phyloP scores from a whole-genome alignment of 2,888 invertebrate genomes.

The Punctoribates punctum region DNA sequence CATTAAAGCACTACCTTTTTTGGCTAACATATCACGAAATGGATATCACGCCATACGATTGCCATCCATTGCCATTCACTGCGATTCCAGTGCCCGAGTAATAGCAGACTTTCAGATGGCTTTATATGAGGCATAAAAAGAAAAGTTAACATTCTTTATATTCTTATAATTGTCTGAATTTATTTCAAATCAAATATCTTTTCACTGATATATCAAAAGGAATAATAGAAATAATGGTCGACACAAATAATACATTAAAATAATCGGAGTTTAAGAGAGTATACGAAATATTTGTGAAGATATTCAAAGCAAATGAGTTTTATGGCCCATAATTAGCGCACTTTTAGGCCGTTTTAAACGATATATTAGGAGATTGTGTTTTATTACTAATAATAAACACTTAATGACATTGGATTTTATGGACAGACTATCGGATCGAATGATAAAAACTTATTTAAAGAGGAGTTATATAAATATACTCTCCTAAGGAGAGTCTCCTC shows the following conservation, averaged over 20 bases:
- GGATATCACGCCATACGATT: neutral
- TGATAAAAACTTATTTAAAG: neutral
- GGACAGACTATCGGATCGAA: neutral
- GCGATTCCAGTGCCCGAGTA: neutral
- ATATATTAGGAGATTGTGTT: too few relatives aligned
- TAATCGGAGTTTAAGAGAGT: too few relatives aligned
- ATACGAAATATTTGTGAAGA: too few relatives aligned
- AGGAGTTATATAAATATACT: conserved; percentile 8
- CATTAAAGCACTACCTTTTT: neutral
- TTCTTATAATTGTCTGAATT: neutral
- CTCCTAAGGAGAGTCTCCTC: too few relatives aligned
- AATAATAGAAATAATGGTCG: too few relatives aligned
- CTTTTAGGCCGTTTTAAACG: too few relatives aligned
- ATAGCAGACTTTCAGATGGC: neutral
- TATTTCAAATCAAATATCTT: too few relatives aligned
- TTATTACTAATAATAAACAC: neutral
- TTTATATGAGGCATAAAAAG: neutral
- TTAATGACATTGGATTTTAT: conserved; percentile 6
- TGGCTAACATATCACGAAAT: conserved; percentile 12
- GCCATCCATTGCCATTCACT: neutral
- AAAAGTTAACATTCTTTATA: neutral
- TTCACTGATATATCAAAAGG: too few relatives aligned
- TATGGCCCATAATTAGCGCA: too few relatives aligned
- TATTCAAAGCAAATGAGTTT: too few relatives aligned
- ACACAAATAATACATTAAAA: too few relatives aligned